Conservation (phyloP, 1,140 invertebrate species). For the Zophobas atratus region DNA sequence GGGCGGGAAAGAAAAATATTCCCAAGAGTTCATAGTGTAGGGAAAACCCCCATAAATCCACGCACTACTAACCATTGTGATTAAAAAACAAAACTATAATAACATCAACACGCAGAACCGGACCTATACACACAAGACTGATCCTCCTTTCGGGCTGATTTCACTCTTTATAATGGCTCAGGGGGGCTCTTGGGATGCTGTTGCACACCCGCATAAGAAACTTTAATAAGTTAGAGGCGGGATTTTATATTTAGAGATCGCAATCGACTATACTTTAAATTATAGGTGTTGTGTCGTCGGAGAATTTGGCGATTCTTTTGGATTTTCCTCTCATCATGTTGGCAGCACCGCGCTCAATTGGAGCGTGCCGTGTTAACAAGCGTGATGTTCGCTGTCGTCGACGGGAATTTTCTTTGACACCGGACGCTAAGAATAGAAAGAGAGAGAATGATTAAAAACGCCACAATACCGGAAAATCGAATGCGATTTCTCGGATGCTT, state of each 20-base stretch:
- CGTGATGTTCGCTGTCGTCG: constrained; percentile 20
- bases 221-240: constrained; percentile 27
- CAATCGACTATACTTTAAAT: constrained; percentile 33
- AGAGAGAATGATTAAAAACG: not conserved
- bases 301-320: constrained; percentile 41
- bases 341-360: constrained; percentile 32
- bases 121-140: constrained; percentile 13
- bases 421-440: not conserved
- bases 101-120: constrained; percentile 8
- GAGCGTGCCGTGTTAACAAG: constrained; percentile 9
- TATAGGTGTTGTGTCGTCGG: constrained; percentile 39
- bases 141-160: constrained; percentile 14
- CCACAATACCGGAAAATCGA: constrained; percentile 4
- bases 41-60: constrained; percentile 8
- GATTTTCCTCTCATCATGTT: constrained; percentile 21
- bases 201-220: constrained; percentile 34
- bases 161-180: constrained; percentile 29
- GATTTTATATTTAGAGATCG: constrained; percentile 33
- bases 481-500: not conserved
- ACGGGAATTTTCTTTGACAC: constrained; percentile 5
- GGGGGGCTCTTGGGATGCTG: constrained; percentile 2
- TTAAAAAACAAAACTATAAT: constrained; percentile 16
- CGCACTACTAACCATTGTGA: constrained; percentile 22
- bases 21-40: not conserved
- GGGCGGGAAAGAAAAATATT: not conserved